A percentile compares a stretch with the other conserved stretches of the same genome.
Evolutionary conservation across 2,888 invertebrate genomes (phyloP).

Genomic region (Nephrotoma appendiculata): DNA sequence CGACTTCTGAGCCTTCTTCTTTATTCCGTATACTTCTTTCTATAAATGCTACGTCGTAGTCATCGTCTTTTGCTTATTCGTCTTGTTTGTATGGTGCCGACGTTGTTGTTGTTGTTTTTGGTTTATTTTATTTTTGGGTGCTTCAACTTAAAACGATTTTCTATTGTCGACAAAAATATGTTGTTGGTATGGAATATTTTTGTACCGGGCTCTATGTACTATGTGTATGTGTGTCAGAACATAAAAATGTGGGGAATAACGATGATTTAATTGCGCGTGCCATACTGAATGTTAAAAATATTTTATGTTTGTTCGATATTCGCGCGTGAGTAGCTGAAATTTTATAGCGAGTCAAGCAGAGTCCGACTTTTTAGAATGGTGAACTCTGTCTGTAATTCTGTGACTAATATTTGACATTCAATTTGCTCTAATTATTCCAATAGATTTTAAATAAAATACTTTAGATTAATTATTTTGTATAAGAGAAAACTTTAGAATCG

Average conservation of each 20-base stretch:
- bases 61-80: neutral
- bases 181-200: neutral
- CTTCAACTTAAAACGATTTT: neutral
- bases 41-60: neutral
- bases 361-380: no score
- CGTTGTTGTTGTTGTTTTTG: neutral
- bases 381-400: no score
- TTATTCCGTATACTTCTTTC: neutral
- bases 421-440: no score
- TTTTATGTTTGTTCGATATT: neutral
- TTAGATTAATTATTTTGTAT: no score
- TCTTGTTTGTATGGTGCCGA: neutral
- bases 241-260: neutral
- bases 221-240: neutral
- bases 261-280: neutral
- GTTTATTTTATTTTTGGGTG: neutral
- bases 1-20: neutral
- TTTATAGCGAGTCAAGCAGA: neutral
- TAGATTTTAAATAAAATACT: no score
- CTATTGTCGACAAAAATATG: neutral
- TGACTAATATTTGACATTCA: no score
- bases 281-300: neutral
- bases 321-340: neutral
- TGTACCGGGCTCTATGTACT: neutral
- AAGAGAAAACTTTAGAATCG: no score